Evolutionary conservation across 2,888 invertebrate species (phyloP).

Genomic region (Aquatica leii): DNA sequence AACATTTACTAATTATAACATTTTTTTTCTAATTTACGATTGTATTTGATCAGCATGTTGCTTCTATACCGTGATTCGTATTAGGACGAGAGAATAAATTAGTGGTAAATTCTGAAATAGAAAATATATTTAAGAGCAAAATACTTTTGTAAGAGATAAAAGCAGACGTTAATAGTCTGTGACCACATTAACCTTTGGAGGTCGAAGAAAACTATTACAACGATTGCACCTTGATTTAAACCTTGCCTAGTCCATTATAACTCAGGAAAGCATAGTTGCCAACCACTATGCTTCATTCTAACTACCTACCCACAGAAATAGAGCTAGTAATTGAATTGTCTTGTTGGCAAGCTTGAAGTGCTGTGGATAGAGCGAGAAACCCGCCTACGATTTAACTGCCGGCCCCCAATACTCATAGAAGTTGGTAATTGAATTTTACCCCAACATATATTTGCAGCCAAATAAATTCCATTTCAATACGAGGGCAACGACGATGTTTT

Average conservation of each 20-base stretch:
- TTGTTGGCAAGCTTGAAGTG: constrained; percentile 56
- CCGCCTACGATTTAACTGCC: constrained; percentile 57
- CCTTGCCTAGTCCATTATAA: constrained; percentile 53
- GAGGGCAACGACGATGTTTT: constrained; percentile 41
- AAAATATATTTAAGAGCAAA: constrained; percentile 34
- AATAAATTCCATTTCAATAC: constrained; percentile 58
- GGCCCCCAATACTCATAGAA: constrained; percentile 56
- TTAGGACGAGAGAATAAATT: too few relatives aligned
- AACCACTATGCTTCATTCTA: constrained; percentile 44
- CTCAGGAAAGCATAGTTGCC: constrained; percentile 41
- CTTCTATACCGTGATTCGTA: too few relatives aligned
- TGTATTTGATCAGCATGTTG: too few relatives aligned
- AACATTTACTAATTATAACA: too few relatives aligned
- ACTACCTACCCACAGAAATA: constrained; percentile 59
- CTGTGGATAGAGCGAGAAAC: constrained; percentile 43
- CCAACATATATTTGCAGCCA: constrained; percentile 57
- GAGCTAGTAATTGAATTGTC: constrained; percentile 62
- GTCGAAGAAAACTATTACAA: constrained; percentile 46
- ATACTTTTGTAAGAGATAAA: constrained; percentile 45
- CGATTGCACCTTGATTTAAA: constrained; percentile 59
- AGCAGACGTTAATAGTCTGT: constrained; percentile 45
- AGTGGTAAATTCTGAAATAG: constrained; percentile 26
- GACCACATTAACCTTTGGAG: constrained; percentile 47
- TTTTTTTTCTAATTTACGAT: too few relatives aligned
- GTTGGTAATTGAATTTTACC: constrained; percentile 61